Evolutionary conservation across 2,888 invertebrate genomes (phyloP).

Genomic region (Periphyllus acericola): DNA sequence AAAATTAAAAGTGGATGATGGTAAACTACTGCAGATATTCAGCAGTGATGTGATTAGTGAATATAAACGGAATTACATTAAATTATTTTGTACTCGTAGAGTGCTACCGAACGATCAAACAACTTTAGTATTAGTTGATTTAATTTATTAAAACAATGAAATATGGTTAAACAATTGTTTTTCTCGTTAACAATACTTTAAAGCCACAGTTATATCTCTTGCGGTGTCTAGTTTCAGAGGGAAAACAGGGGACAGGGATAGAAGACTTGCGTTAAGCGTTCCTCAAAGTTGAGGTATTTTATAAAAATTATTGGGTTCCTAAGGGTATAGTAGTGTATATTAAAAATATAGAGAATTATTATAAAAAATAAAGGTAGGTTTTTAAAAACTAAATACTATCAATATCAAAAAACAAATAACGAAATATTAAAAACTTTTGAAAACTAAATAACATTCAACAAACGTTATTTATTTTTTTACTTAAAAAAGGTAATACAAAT

Average conservation of each 20-base stretch:
- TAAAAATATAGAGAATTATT: slow-evolving; percentile 62
- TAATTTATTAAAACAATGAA: not conserved
- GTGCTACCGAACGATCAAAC: slow-evolving; percentile 30
- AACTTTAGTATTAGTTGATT: not conserved
- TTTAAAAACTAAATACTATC: slow-evolving; percentile 61
- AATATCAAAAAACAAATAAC: slow-evolving; percentile 61
- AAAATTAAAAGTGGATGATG: not conserved
- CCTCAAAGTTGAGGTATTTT: slow-evolving; percentile 41
- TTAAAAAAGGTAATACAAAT: slow-evolving; percentile 61
- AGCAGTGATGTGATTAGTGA: not conserved
- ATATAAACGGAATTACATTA: not conserved
- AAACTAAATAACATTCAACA: slow-evolving; percentile 62
- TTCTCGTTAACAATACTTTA: not conserved
- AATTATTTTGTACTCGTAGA: not conserved
- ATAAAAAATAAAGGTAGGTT: slow-evolving; percentile 62
- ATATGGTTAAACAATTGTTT: not conserved
- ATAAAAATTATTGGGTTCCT: slow-evolving; percentile 53
- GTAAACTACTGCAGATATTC: not conserved
- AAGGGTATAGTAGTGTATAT: slow-evolving; percentile 57
- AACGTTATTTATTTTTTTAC: slow-evolving; percentile 59
- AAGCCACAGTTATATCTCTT: too few species aligned
- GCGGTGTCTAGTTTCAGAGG: slow-evolving; percentile 9
- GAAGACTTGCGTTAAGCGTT: slow-evolving; percentile 25
- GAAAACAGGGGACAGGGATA: not conserved
- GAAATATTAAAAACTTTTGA: slow-evolving; percentile 61